A percentile compares a stretch with the other conserved stretches of the same genome.
Evolutionary conservation across 2,888 invertebrate genomes (phyloP).

Genomic region (Mesorhabditis spiculigera): DNA sequence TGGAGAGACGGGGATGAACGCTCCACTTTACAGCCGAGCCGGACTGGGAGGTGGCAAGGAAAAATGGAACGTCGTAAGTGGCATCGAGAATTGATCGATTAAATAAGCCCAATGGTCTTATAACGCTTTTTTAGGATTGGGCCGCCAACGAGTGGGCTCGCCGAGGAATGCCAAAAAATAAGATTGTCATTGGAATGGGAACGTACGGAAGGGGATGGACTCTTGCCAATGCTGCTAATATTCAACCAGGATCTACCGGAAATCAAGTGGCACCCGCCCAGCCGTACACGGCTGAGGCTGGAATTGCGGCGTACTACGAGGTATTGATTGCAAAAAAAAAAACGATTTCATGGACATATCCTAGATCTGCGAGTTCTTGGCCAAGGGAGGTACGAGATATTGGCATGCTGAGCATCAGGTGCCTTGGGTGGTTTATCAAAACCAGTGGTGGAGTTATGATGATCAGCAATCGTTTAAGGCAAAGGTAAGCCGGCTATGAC

Average conservation of each 20-base stretch:
- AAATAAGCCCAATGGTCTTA: not conserved
- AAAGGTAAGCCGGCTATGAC: slow-evolving; percentile 67
- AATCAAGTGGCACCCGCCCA: slow-evolving; percentile 80
- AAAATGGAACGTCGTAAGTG: slow-evolving; percentile 38
- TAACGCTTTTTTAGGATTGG: slow-evolving; percentile 68
- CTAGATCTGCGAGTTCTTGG: slow-evolving; percentile 67
- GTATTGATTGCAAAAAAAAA: slow-evolving; percentile 60
- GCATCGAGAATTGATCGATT: slow-evolving; percentile 9
- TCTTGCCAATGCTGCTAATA: not conserved
- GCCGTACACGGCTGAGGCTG: slow-evolving; percentile 83
- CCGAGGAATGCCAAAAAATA: slow-evolving; percentile 39
- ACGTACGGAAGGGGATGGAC: slow-evolving; percentile 30
- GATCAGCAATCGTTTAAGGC: slow-evolving; percentile 78
- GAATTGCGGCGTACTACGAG: slow-evolving; percentile 89
- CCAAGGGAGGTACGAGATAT: slow-evolving; percentile 75
- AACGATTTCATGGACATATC: slow-evolving; percentile 3
- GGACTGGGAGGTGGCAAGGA: slow-evolving; percentile 15
- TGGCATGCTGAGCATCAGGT: slow-evolving; percentile 68
- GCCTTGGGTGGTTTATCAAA: slow-evolving; percentile 64
- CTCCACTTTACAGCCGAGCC: slow-evolving; percentile 27
- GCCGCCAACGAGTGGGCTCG: slow-evolving; percentile 73
- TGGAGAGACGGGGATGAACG: slow-evolving; percentile 35
- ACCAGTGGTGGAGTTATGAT: slow-evolving; percentile 90
- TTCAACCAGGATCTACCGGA: slow-evolving; percentile 3
- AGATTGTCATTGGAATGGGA: slow-evolving; percentile 42